Base-by-base conservation (phyloP, 2,797 vertebrate genomes). In the Schizothorax lantsangensis region DNA sequence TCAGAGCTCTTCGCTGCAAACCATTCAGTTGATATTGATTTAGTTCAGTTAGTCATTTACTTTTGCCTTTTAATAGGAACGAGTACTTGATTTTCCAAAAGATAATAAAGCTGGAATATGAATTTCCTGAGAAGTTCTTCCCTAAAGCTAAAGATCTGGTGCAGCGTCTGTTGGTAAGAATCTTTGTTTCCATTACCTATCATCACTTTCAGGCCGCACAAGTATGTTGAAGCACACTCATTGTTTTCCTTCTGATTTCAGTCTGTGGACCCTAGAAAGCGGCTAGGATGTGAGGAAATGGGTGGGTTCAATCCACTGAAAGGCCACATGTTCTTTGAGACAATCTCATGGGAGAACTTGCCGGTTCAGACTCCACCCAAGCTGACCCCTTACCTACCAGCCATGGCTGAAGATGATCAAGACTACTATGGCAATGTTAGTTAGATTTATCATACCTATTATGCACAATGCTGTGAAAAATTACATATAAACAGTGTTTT, bases 81-180 rank as follows among this genome's bases (percentile, higher is more conserved):
- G 98, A 99, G 66, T 99, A 99, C 94, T 96, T 99, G 93, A 99
- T 99, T 97, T 99, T 99, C 95, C 98, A 99, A 95, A 99, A 99
- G 95, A 99, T 99, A 94, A 98, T 98, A 95, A 99, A 99, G 89
- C 94, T 99, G 96, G 98, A 99, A 89, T 99, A 99, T 92, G 97
- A 99, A 89, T 99, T 99, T 88, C 98, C 98, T 88, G 98, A 99
- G 93, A 99, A 99, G 94, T 99, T 99, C 94, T 99, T 99, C 89
- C 97, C 98, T 89, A 99, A 99, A 94, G 98, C 98, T 90, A 98
- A 98, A 95, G 98, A 99, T 91, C 97, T 99, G 85, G 98, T 99
- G 90, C 96, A 96, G 94, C 97, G 97, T 90, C 97, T 99, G 84
- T 93, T 99, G 97, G 98, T 99, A 96, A 95, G 92, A 6, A 68